Evolutionary conservation across 2,888 invertebrate species (phyloP).

Genomic region (Heliconius erato): DNA sequence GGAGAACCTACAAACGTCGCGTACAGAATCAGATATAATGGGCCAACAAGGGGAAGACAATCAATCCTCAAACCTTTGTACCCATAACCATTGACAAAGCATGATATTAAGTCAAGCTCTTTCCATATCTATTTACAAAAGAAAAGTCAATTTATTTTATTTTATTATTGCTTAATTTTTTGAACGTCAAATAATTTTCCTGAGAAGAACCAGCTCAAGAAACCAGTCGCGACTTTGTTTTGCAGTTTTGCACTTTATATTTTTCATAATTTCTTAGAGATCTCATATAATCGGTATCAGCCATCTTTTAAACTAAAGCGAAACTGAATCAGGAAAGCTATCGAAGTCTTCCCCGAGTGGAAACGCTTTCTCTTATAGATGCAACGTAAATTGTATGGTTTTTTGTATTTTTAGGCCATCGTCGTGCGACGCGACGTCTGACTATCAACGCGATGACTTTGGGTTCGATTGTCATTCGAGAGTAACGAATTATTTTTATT

Average conservation of each 20-base stretch:
- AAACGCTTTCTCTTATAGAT: slow-evolving; percentile 18
- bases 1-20: no score
- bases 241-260: not conserved
- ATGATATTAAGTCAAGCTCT: no score
- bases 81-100: no score
- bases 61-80: no score
- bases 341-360: not conserved
- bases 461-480: not conserved
- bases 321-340: slow-evolving; percentile 7
- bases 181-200: no score
- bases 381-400: not conserved
- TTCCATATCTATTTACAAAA: no score
- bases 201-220: no score
- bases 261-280: not conserved
- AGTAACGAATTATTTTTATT: not conserved
- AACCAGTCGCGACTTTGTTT: not conserved
- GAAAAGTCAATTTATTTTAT: no score
- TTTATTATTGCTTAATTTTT: no score
- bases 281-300: not conserved
- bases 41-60: no score
- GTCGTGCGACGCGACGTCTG: not conserved
- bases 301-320: slow-evolving; percentile 1
- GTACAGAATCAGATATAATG: no score
- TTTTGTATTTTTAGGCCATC: not conserved
- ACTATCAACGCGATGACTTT: not conserved